These are phyloP conservation scores for Drosophila kohkoa DNA, from an alignment of 1,140 invertebrate species.

Conservation along the genomic window DNA sequence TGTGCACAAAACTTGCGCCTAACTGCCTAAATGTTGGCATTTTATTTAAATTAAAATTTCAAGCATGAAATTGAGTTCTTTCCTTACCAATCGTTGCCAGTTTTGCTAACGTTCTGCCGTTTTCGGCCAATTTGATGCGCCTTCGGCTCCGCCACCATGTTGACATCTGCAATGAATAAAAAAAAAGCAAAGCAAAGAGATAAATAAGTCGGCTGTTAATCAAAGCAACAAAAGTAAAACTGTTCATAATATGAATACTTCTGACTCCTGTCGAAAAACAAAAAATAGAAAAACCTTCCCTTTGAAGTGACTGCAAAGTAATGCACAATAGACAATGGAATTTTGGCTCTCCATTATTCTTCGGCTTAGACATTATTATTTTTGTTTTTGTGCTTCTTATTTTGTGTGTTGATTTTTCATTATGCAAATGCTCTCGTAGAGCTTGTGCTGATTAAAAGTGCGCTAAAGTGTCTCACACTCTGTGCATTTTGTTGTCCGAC, in stretches of 20 bases:
- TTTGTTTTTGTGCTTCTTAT: conserved; percentile 27
- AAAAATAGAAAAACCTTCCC: conserved; percentile 36
- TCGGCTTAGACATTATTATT: conserved; percentile 22
- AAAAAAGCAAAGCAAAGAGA: conserved; percentile 1
- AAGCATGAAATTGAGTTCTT: conserved; percentile 46
- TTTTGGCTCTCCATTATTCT: conserved; percentile 46
- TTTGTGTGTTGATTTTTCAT: conserved; percentile 59
- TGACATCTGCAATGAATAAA: conserved; percentile 85
- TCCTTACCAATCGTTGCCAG: conserved; percentile 92
- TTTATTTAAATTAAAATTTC: conserved; percentile 74
- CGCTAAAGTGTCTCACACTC: not conserved
- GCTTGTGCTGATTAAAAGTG: conserved; percentile 64
- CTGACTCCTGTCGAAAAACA: not conserved
- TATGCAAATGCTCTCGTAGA: conserved; percentile 64
- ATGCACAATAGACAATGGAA: conserved; percentile 36
- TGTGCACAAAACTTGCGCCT: conserved; percentile 51
- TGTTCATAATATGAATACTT: conserved; percentile 24
- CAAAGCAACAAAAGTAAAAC: conserved; percentile 15
- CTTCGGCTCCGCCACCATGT: conserved; percentile 94
- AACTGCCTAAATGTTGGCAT: conserved; percentile 26
- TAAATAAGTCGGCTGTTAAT: conserved; percentile 26
- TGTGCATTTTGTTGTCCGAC: conserved; percentile 42
- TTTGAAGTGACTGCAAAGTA: conserved; percentile 58
- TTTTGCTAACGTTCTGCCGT: conserved; percentile 91
- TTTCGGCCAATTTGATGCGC: conserved; percentile 93